A percentile compares a stretch with the other conserved stretches of the same genome.
Evolutionary conservation across 2,797 vertebrate genomes (phyloP).

Genomic region (Gallinago nigripennis): DNA sequence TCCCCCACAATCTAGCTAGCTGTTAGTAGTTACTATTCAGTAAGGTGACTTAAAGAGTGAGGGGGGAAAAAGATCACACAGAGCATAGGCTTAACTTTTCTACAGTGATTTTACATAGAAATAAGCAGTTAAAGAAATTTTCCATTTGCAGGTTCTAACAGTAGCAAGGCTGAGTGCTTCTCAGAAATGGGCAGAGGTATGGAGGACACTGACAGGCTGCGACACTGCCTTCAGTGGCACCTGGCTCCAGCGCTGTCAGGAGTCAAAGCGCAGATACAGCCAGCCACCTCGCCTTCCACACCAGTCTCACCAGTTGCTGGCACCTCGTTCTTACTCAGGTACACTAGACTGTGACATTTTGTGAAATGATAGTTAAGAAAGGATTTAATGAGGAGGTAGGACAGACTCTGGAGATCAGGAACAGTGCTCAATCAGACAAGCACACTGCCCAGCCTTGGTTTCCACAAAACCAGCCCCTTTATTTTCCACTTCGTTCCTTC

Average conservation of each 20-base stretch:
- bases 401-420: background rate
- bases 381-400: background rate
- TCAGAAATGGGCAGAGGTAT: rapidly evolving
- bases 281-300: background rate
- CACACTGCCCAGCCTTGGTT: background rate
- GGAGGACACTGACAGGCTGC: background rate
- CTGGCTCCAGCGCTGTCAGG: background rate
- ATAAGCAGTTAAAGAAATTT: background rate
- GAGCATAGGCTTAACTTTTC: background rate
- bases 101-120: background rate
- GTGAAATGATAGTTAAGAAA: background rate
- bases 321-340: background rate
- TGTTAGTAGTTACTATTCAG: background rate
- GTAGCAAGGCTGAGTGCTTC: background rate
- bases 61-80: background rate
- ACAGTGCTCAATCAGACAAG: background rate
- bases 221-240: background rate
- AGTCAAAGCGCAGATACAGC: background rate
- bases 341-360: background rate
- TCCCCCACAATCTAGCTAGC: background rate
- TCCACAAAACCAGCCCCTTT: background rate
- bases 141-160: background rate
- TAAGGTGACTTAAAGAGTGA: background rate
- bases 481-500: background rate
- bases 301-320: background rate